Evolutionary conservation across 2,888 invertebrate genomes (phyloP), one percentile per base, ranked within the genome.

Genomic region (Conus canariensis): DNA sequence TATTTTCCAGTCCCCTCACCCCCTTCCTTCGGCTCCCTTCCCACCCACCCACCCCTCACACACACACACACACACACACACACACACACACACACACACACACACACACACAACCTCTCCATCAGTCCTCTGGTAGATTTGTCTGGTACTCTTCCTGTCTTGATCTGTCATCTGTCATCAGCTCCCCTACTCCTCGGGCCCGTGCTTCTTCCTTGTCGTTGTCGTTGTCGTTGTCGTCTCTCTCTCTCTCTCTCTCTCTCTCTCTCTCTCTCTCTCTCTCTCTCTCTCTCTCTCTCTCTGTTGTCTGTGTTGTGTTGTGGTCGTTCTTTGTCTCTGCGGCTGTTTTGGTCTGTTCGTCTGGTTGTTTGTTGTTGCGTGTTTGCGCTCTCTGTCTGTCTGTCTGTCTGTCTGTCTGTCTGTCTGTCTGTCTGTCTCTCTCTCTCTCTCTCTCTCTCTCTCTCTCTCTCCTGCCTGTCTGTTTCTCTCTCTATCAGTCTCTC

Each of bases 91-190:
- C 45, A 45, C 45, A 45, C 45, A 45, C 45, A 45, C 45, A 45
- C 45, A 45, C 45, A 45, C 45, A 45, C 60, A 10, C 60, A 10
- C 60, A 14, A 5, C 60, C 60, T 16, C 60, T 64, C 60, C 60
- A 64, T 16, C 30, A 80, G 30, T 60, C 85, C 60, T 85, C 85
- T 85, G 58, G 45, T 60, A 58, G 85, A 85, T 25, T 45, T 85
- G 85, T 85, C 60, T 85, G 22, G 30, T 59, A 85, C 16, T 22
- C 59, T 85, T 60, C 85, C 58, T 85, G 56, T n/a, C 60, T 45
- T 59, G 22, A 60, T 85, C 85, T n/a, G 85, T 85, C 85, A n/a
- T 60, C 60, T 85, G 85, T 58, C 80, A 83, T 45, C 45, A 45
- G 45, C 45, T 45, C 82, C 14, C 25, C n/a, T 14, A 12, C 80